Base-by-base conservation (phyloP, 2,113 vertebrate genomes). In the Trogon melanurus region DNA sequence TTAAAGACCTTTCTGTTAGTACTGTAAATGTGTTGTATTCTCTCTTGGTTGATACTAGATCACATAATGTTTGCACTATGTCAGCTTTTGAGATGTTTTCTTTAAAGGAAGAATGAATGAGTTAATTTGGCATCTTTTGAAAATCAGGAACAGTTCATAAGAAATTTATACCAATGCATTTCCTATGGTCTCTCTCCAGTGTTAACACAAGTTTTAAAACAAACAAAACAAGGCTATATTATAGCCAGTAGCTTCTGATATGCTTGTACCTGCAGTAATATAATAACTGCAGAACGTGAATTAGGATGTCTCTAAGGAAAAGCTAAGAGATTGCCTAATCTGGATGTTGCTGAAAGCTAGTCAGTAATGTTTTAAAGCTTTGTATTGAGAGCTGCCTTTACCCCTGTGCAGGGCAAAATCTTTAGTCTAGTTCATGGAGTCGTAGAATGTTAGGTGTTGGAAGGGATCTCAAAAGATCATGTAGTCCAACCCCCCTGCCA, bases 311-410 rank as follows among this genome's bases (percentile, higher is more conserved):
- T 91, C 54, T 94, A 88, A 90, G 81, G 92, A 88, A 26, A 85
- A 82, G 54, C 67, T 93, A 48, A 91, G 97, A 93, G 74, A 79
- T 74, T 89, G 71, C 62, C 87, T 96, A 88, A 94, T 94, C 92
- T 96, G 71, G 94, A 78, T 95, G 72, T 85, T 88, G 79, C 69
- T 96, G 36, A 72, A 95, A 95, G 71, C 62, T 94, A 95, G 82
- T 56, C 65, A 78, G 48, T 9, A 30, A 71, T 50, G 81, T 95
- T 97, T 90, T 93, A 95, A 97, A 58, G 47, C 60, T 95, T 95
- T 92, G 66, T 83, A 54, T 57, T 76, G 73, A 91, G 85, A 97
- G 85, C 23, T 94, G 54, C 44, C 76, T 95, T 92, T 92, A 69
- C 45, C 48, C 7, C 53, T 78, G 90, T 47, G 73, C 60, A 83